Percentiles rank a stretch among this genome's conserved stretches.
Evolutionary conservation across 1,140 invertebrate species (phyloP).

Genomic region (Drosophila busckii): DNA sequence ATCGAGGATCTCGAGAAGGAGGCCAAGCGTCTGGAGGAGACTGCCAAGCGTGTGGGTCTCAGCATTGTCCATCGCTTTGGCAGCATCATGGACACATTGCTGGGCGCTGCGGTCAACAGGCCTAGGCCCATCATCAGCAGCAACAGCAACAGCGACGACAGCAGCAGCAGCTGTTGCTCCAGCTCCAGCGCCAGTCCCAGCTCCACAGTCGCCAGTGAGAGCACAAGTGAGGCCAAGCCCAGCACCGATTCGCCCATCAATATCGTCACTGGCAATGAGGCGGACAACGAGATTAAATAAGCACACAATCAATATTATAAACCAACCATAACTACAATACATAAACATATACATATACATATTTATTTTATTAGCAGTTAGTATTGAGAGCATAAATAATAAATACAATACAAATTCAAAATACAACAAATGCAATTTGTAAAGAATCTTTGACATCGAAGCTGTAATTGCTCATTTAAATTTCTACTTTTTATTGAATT

Average conservation of each 20-base stretch:
- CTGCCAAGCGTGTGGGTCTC: conserved; percentile 40
- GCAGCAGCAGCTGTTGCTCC: not conserved
- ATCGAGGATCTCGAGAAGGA: conserved; percentile 65
- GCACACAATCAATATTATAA: not conserved
- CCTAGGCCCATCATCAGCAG: not conserved
- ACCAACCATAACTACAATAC: not conserved
- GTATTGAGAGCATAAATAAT: no score
- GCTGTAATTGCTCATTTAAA: no score
- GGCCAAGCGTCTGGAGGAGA: conserved; percentile 58
- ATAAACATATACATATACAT: not conserved
- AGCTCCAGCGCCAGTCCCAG: conserved; percentile 5
- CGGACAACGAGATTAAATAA: conserved; percentile 19
- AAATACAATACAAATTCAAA: no score
- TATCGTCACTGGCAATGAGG: conserved; percentile 11
- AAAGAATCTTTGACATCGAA: no score
- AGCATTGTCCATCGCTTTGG: conserved; percentile 36
- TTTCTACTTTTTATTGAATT: no score
- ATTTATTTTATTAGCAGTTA: conserved; percentile 16
- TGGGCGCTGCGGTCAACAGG: conserved; percentile 11
- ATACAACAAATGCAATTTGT: no score
- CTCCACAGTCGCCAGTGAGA: not conserved
- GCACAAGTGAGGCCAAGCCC: not conserved
- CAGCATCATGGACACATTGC: conserved; percentile 26
- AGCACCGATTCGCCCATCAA: conserved; percentile 3
- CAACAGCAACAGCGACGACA: not conserved